Percentiles rank a stretch among this genome's conserved stretches.
Evolutionary conservation across 2,113 vertebrate genomes (phyloP).

Genomic region (Pseudorhombus dupliciocellatus): DNA sequence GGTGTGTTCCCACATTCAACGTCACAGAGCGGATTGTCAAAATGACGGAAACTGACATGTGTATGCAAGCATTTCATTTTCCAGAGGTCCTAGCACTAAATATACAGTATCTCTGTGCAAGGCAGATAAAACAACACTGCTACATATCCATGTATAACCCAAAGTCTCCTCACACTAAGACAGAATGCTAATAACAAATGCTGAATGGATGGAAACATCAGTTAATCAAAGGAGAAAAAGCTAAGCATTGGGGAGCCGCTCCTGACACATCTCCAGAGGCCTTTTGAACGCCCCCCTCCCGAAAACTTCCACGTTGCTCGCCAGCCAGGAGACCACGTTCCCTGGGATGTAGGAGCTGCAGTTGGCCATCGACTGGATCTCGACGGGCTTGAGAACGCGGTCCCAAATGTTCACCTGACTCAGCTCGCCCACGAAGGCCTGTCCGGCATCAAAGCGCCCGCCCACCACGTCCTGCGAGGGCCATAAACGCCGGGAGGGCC

Average conservation of each 20-base stretch:
- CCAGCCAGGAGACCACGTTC: slow-evolving; percentile 93
- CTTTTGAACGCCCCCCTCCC: slow-evolving; percentile 90
- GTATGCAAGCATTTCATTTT: not conserved
- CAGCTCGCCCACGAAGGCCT: slow-evolving; percentile 97
- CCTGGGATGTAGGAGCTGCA: slow-evolving; percentile 92
- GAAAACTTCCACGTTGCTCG: slow-evolving; percentile 92
- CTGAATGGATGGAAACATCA: slow-evolving; percentile 18
- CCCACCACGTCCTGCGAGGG: slow-evolving; percentile 91
- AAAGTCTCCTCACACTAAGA: not conserved
- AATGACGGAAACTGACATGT: not conserved
- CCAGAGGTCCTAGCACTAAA: not conserved
- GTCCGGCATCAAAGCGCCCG: slow-evolving; percentile 96
- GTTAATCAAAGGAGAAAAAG: not conserved
- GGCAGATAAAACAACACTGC: slow-evolving; percentile 4
- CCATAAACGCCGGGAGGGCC: slow-evolving; percentile 46
- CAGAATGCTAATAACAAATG: not conserved
- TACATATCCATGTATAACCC: not conserved
- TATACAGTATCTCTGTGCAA: slow-evolving; percentile 1
- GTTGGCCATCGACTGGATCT: slow-evolving; percentile 92
- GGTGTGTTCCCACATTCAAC: slow-evolving; percentile 9
- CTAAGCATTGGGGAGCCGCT: slow-evolving; percentile 88
- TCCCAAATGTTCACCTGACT: slow-evolving; percentile 99
- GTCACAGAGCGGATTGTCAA: not conserved
- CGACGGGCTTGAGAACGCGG: slow-evolving; percentile 87
- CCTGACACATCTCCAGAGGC: slow-evolving; percentile 92